Evolutionary conservation across 2,113 vertebrate species (phyloP).

Genomic region (Poeciliopsis retropinna): DNA sequence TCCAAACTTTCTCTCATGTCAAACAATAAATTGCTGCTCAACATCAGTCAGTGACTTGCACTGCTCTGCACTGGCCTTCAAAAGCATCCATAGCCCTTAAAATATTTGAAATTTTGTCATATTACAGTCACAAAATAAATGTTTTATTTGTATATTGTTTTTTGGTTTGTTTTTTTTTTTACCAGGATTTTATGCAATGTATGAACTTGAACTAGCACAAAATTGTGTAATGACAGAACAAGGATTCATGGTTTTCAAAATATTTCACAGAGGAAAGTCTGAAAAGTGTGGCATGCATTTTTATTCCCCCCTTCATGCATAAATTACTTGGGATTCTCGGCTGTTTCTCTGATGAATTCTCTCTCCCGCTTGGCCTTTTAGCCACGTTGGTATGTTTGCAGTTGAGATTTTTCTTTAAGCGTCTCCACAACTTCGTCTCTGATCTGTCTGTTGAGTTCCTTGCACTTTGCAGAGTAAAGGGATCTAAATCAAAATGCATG

Average conservation of each 20-base stretch:
- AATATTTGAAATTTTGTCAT: background rate
- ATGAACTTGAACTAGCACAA: background rate
- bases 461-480: background rate
- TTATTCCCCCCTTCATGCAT: background rate
- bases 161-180: too few species aligned
- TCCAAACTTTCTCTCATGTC: conserved; percentile 66
- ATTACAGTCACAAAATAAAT: background rate
- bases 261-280: background rate
- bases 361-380: background rate
- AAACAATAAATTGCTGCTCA: conserved; percentile 78
- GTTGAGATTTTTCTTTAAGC: background rate
- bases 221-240: background rate
- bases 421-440: too few species aligned
- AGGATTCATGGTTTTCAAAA: background rate
- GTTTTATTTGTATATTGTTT: background rate
- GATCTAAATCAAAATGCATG: background rate
- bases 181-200: background rate
- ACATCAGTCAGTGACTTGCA: conserved; percentile 69
- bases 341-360: background rate
- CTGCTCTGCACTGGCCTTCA: conserved; percentile 51
- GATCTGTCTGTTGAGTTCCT: background rate
- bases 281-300: background rate
- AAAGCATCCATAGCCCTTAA: background rate
- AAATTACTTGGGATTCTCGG: background rate
- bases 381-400: background rate